These are phyloP conservation scores for Oreohelix idahoensis DNA, from an alignment of 1,140 invertebrate species.

Conservation along the genomic window DNA sequence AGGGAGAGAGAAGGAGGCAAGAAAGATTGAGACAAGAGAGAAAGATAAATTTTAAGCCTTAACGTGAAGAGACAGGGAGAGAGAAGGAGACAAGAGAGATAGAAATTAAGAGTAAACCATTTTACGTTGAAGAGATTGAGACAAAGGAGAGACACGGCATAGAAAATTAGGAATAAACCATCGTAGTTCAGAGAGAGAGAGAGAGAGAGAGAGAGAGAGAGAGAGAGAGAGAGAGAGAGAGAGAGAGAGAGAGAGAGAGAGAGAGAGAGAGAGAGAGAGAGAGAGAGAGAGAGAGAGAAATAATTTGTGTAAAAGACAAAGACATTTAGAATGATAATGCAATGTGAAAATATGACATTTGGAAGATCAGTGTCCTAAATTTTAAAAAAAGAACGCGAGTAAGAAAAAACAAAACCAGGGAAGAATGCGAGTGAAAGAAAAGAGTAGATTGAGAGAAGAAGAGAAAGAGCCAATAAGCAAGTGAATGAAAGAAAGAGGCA, in stretches of 20 bases:
- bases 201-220: no score
- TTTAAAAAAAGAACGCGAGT: no score
- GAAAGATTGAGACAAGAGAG: neutral
- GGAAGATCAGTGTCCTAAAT: no score
- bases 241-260: neutral
- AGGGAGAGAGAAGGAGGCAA: neutral
- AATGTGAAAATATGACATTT: no score
- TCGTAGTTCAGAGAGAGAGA: no score
- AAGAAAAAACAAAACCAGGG: no score
- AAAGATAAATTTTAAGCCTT: no score
- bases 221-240: neutral
- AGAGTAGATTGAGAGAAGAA: no score
- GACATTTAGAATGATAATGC: no score
- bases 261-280: neutral
- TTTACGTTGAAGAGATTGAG: neutral
- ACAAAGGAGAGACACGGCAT: no score
- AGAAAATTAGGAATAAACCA: no score
- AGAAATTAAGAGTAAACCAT: neutral
- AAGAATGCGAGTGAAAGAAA: no score
- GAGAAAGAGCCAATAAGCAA: neutral
- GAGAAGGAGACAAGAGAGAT: neutral
- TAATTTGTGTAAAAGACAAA: neutral
- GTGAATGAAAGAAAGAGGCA: neutral
- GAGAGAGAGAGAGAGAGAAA: neutral
- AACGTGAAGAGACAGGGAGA: neutral